These are phyloP conservation scores for Sarcophaga variegata DNA, from an alignment of 2,888 invertebrate genomes.

Conservation along the genomic window DNA sequence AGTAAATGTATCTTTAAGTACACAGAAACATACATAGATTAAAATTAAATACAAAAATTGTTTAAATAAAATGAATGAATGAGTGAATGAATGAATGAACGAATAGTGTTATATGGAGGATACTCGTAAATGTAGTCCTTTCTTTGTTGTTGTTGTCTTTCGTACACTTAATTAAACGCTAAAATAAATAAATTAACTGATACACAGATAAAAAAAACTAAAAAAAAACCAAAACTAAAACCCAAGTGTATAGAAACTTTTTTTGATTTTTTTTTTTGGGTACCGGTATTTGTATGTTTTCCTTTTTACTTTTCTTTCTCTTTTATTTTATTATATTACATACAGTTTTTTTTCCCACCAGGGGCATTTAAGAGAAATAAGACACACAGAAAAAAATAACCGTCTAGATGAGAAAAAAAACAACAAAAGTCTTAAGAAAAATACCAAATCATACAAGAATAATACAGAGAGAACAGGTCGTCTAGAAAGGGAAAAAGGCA, in stretches of 20 bases:
- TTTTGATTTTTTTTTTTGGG: conserved; percentile 23
- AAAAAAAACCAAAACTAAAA: conserved; percentile 7
- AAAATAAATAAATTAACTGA: conserved; percentile 64
- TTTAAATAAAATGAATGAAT: background rate
- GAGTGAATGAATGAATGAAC: background rate
- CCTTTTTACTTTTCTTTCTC: conserved; percentile 26
- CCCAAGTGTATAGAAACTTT: conserved; percentile 28
- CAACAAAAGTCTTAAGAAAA: conserved; percentile 24
- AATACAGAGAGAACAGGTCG: conserved; percentile 44
- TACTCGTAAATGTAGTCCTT: conserved; percentile 45
- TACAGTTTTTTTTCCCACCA: conserved; percentile 59
- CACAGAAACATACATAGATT: conserved; percentile 20
- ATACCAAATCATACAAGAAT: conserved; percentile 30
- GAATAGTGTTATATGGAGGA: conserved; percentile 1
- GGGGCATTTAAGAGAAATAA: conserved; percentile 30
- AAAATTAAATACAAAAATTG: conserved; percentile 8
- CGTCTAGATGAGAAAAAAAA: conserved; percentile 20
- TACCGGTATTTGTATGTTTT: conserved; percentile 61
- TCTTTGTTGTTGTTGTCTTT: conserved; percentile 39
- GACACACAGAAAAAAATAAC: conserved; percentile 1
- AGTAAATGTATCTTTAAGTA: background rate
- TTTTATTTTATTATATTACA: conserved; percentile 40
- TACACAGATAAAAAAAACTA: conserved; percentile 40
- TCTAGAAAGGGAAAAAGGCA: conserved; percentile 37
- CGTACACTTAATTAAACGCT: conserved; percentile 63